Conservation (phyloP, 2,888 invertebrate species). For the Carpatolechia fugitivella region DNA sequence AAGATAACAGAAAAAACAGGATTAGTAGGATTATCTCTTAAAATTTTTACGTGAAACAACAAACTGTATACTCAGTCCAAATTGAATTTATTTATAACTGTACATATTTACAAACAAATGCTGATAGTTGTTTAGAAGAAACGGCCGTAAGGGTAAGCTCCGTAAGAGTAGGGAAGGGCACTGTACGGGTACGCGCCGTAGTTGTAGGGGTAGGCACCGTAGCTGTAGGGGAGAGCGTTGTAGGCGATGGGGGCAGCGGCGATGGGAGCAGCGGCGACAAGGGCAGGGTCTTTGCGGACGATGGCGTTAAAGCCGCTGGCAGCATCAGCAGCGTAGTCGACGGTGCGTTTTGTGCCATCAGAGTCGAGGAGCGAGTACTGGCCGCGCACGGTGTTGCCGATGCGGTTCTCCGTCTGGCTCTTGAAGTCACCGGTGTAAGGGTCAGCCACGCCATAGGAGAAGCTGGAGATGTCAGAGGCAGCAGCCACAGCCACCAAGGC, state of each 20-base stretch:
- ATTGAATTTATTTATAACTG: neutral
- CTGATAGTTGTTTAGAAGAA: conserved; percentile 16
- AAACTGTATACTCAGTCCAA: too few species aligned
- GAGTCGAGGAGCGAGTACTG: conserved; percentile 69
- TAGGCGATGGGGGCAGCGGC: conserved; percentile 23
- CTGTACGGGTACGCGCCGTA: conserved; percentile 22
- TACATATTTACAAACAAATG: conserved; percentile 22
- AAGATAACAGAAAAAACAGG: too few species aligned
- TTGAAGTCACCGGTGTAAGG: conserved; percentile 73
- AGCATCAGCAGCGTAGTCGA: conserved; percentile 75
- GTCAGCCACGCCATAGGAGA: conserved; percentile 74
- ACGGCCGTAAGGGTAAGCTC: conserved; percentile 28
- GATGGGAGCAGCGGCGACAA: conserved; percentile 32
- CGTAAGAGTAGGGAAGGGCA: conserved; percentile 29
- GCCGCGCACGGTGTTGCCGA: conserved; percentile 38
- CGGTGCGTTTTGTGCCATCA: conserved; percentile 73
- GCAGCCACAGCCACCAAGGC: conserved; percentile 45
- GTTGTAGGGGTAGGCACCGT: conserved; percentile 12
- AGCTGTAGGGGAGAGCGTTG: conserved; percentile 14
- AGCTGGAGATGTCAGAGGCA: conserved; percentile 54
- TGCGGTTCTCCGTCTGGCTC: conserved; percentile 57
- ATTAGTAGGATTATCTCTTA: too few species aligned
- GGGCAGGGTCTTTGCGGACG: conserved; percentile 65
- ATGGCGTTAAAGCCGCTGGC: conserved; percentile 76
- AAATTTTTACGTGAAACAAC: too few species aligned